Conservation (phyloP, 2,888 invertebrate species). For the Philhelius pedissequus region DNA sequence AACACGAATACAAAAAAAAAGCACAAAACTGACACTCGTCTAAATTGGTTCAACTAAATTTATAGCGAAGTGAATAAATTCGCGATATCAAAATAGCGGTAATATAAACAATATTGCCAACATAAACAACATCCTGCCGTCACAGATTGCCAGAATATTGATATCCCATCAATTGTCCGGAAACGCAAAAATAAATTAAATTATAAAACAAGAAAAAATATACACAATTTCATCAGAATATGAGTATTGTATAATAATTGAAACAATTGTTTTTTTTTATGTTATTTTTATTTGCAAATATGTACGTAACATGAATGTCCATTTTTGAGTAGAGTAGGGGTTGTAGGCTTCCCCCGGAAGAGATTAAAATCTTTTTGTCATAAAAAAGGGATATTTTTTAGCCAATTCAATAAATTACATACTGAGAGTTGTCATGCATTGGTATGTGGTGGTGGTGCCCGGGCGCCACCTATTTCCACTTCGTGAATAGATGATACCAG, state of each 20-base stretch:
- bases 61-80: constrained; percentile 52
- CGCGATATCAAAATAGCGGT: constrained; percentile 57
- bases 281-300: background rate
- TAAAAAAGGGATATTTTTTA: constrained; percentile 51
- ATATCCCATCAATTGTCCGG: constrained; percentile 47
- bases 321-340: background rate
- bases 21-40: background rate
- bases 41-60: constrained; percentile 59
- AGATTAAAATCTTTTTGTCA: constrained; percentile 51
- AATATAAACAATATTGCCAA: constrained; percentile 63
- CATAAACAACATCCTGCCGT: constrained; percentile 53
- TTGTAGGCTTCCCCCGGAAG: background rate
- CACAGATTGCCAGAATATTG: constrained; percentile 27
- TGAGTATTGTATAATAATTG: constrained; percentile 45
- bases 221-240: constrained; percentile 32
- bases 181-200: constrained; percentile 1
- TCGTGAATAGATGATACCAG: background rate
- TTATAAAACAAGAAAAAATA: background rate
- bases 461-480: background rate
- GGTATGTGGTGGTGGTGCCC: background rate
- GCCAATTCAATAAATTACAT: constrained; percentile 60
- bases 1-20: background rate
- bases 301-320: constrained; percentile 14
- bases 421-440: constrained; percentile 42
- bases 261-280: constrained; percentile 56